Base-by-base conservation (phyloP, 2,113 vertebrate genomes). In the Agelaius phoeniceus region DNA sequence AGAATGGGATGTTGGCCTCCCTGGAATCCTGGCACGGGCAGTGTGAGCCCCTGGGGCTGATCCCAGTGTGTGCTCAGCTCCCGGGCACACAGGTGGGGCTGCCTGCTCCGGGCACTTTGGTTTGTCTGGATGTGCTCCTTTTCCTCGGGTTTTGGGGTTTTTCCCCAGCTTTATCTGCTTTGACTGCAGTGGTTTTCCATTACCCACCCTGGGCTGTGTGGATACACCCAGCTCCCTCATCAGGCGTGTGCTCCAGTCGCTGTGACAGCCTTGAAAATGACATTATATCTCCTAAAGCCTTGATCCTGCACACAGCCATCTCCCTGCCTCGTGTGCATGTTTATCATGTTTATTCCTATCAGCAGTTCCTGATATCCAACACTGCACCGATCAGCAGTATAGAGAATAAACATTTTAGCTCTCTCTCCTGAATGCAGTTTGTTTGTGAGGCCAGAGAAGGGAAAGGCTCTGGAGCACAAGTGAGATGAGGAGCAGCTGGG, bases 1-100 rank as follows among this genome's bases (percentile, higher is more conserved):
- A 7, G 35, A 33, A 5, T 3, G 52, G 44, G 52, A 30, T 6
- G 48, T 35, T 44, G 14, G 48, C 15, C 13, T 65, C 31, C 3
- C 7, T 30, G 37, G 39, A 44, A 30, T 41, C n/a, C 5, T 0
- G 15, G 35, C 37, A 9, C 0, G 7, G 61, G 24, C 12, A 13
- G n/a, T 0, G 4, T 24, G 76, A 51, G 24, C 13, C 31, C 5
- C 33, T 3, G 44, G 22, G 51, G n/a, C 30, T 28, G 23, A 8
- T 15, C 10, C 48, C 11, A 4, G 1, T 5, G 4, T 1, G 33
- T 17, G 46, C 31, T 48, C 16, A 17, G 57, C 41, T 24, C 21
- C 13, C 15, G 21, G 3, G 31, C 8, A 1, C 4, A 8, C 31
- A 16, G 58, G 3, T 1, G 46, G 20, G 46, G 23, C n/a, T 44